Evolutionary conservation across 2,888 invertebrate genomes (phyloP), one percentile per base, ranked within the genome.

Genomic region (Hydrotaea cyrtoneurina): DNA sequence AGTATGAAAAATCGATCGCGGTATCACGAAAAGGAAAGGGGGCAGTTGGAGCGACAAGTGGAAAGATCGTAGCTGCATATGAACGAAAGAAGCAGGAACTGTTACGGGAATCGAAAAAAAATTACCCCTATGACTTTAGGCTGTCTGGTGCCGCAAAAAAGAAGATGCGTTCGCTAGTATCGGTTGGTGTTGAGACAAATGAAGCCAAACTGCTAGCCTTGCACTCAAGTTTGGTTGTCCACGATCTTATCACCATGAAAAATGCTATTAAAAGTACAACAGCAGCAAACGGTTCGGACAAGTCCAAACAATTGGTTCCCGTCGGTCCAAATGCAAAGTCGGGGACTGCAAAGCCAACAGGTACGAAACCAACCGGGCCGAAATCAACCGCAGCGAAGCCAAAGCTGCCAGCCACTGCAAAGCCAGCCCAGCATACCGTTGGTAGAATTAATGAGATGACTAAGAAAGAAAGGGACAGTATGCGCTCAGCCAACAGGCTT

Each of bases 221-320:
- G 15, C 69, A 69, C 7, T 69, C 69, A 23, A 69, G 69, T 46
- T 23, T 23, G 39, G 69, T 46, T 0, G 46, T 69, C 5, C 19
- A 15, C 15, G 69, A 69, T 4, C 8, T 69, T 3, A 69, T n/a
- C 39, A 69, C 10, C 46, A 17, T 69, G 21, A 69, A 69, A 17
- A 69, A 46, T 11, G 15, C 21, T 3, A n/a, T 62, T 4, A 62
- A 31, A n/a, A 50, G 31, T 17, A 8, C 39, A 8, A 39, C 39
- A 39, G 39, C 10, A n/a, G 15, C 26, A 0, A 59, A 11, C 3
- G 43, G 66, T 31, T 31, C n/a, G 66, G 69, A 66, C 43, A 69
- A 46, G 36, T 39, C 66, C 15, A 69, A 69, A 21, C 69, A 69
- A 15, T 15, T 69, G 23, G 69, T 69, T 13, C 46, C 46, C 13